A percentile compares a stretch with the other conserved stretches of the same genome.
phyloP scores from a whole-genome alignment of 1,140 invertebrate species.

The Bombus cullumanus region DNA sequence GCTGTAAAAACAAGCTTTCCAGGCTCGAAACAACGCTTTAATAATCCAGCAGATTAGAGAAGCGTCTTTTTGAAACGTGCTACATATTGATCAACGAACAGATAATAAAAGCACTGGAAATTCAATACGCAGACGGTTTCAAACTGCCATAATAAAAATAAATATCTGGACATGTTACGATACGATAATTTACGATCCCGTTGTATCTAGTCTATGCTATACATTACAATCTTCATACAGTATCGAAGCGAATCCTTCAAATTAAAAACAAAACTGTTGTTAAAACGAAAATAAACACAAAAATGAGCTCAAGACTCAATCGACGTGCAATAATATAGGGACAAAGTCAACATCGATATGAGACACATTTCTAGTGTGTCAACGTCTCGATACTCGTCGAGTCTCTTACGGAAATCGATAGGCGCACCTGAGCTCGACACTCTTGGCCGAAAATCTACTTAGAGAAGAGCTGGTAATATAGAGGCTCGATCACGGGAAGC shows the following conservation, averaged over 20 bases:
- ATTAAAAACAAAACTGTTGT: too few relatives aligned
- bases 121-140: too few relatives aligned
- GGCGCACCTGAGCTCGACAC: conserved; percentile 47
- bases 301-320: neutral
- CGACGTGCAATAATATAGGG: neutral
- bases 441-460: conserved; percentile 46
- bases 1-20: neutral
- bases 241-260: too few relatives aligned
- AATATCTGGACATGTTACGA: too few relatives aligned
- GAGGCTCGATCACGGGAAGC: conserved; percentile 8
- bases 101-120: too few relatives aligned
- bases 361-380: conserved; percentile 14
- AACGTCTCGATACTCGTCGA: neutral
- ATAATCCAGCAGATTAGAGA: neutral
- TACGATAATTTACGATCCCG: too few relatives aligned
- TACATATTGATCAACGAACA: too few relatives aligned
- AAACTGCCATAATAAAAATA: too few relatives aligned
- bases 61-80: neutral
- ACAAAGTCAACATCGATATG: neutral
- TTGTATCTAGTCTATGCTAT: too few relatives aligned
- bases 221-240: too few relatives aligned
- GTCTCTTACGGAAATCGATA: conserved; percentile 32
- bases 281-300: too few relatives aligned
- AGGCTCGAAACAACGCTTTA: neutral
- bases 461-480: conserved; percentile 52